Conservation (phyloP, 2,888 invertebrate genomes). For the Hyppa rectilinea region DNA sequence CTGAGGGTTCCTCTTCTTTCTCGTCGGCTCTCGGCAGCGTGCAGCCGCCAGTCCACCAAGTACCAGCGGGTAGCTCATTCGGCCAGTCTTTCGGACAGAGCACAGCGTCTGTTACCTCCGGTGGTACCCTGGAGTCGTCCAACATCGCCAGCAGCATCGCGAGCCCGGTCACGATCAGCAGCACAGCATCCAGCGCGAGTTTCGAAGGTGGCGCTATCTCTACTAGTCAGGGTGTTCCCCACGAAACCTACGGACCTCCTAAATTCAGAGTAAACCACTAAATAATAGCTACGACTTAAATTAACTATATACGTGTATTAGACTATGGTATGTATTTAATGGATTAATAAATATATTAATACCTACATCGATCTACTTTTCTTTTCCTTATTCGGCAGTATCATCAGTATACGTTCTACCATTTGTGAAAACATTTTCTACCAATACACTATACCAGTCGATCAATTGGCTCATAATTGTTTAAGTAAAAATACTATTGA, state of each 20-base stretch:
- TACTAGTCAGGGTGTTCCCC: constrained; percentile 85
- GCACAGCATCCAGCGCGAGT: constrained; percentile 64
- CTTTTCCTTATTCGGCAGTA: background rate
- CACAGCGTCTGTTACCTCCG: constrained; percentile 29
- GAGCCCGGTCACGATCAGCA: constrained; percentile 59
- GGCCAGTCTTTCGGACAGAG: constrained; percentile 35
- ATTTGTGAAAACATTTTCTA: background rate
- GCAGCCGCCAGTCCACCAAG: constrained; percentile 37
- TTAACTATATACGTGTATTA: constrained; percentile 52
- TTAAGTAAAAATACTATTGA: background rate
- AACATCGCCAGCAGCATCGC: constrained; percentile 51
- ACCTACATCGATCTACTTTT: constrained; percentile 7
- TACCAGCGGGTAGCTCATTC: constrained; percentile 22
- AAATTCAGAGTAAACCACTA: constrained; percentile 77
- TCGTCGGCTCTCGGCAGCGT: constrained; percentile 35
- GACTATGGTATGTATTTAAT: constrained; percentile 36
- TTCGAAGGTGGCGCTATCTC: constrained; percentile 74
- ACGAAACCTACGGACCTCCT: constrained; percentile 85
- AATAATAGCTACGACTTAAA: constrained; percentile 48
- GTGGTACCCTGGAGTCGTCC: constrained; percentile 36
- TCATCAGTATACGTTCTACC: background rate
- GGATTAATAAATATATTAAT: constrained; percentile 56
- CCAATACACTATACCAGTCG: background rate
- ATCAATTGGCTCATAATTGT: background rate
- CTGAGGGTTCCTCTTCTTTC: constrained; percentile 25